These are phyloP conservation scores for Fukomys damarensis DNA, from an alignment of 2,113 vertebrate species.

Conservation along the genomic window DNA sequence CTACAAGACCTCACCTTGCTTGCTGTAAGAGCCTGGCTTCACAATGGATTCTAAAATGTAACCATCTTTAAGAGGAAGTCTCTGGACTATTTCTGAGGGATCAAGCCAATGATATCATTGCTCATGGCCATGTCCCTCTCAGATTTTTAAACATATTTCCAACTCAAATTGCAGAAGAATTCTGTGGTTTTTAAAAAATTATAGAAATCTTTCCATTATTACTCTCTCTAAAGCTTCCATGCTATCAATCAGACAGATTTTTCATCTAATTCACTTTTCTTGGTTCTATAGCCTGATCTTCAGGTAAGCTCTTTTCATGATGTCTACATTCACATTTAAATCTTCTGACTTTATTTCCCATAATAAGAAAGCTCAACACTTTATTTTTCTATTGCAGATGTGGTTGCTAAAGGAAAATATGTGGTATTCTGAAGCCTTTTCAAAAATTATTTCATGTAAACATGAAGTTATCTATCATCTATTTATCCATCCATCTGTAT, in stretches of 20 bases:
- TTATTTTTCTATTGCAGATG: not conserved
- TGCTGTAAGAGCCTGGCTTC: not conserved
- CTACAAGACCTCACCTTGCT: not conserved
- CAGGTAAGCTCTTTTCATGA: not conserved
- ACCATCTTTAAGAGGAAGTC: not conserved
- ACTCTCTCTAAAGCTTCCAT: not conserved
- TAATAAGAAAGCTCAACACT: not conserved
- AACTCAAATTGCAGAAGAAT: not conserved
- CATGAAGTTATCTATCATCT: not conserved
- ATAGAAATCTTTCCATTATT: not conserved
- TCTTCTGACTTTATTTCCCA: not conserved
- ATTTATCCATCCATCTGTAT: too few species aligned
- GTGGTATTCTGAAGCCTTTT: not conserved
- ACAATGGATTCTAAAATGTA: not conserved
- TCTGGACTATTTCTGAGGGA: not conserved
- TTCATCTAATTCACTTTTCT: not conserved
- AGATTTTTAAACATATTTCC: not conserved
- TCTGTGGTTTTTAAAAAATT: constrained; percentile 22
- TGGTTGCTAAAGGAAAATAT: not conserved
- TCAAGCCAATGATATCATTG: not conserved
- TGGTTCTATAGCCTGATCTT: not conserved
- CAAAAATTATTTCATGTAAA: constrained; percentile 52
- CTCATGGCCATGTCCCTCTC: not conserved
- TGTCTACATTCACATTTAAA: not conserved
- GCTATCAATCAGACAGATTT: not conserved